A percentile compares a stretch with the other conserved stretches of the same genome.
These are phyloP conservation scores for Mesembrinibis cayennensis DNA, from an alignment of 2,113 vertebrate genomes.

Conservation along the genomic window DNA sequence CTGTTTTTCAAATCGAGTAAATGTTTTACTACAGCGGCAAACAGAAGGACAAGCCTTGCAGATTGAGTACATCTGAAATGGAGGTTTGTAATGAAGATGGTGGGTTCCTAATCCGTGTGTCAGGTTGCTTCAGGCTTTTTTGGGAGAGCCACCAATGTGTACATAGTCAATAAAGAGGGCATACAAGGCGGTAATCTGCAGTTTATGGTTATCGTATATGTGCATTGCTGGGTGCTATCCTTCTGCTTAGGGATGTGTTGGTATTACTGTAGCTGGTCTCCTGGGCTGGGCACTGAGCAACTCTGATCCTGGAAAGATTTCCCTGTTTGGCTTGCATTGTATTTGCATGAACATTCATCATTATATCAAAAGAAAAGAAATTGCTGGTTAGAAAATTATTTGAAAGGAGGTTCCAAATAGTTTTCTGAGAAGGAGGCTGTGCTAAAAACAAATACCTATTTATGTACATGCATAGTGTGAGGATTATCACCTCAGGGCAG, in stretches of 20 bases:
- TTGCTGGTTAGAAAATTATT: neutral
- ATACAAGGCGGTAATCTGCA: neutral
- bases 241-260: neutral
- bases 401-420: neutral
- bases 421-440: neutral
- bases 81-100: neutral
- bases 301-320: neutral
- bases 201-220: neutral
- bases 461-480: neutral
- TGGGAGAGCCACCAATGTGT: neutral
- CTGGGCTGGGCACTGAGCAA: neutral
- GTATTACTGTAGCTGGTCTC: neutral
- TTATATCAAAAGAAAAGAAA: neutral
- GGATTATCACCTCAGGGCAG: neutral
- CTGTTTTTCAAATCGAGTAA: neutral
- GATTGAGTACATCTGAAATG: neutral
- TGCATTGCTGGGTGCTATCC: neutral
- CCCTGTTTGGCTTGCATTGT: neutral
- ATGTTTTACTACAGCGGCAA: neutral
- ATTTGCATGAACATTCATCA: neutral
- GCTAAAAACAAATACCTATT: neutral
- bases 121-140: neutral
- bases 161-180: accelerated
- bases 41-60: neutral
- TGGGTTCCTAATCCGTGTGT: neutral